phyloP scores from a whole-genome alignment of 2,113 vertebrate species.

The Indri indri region DNA sequence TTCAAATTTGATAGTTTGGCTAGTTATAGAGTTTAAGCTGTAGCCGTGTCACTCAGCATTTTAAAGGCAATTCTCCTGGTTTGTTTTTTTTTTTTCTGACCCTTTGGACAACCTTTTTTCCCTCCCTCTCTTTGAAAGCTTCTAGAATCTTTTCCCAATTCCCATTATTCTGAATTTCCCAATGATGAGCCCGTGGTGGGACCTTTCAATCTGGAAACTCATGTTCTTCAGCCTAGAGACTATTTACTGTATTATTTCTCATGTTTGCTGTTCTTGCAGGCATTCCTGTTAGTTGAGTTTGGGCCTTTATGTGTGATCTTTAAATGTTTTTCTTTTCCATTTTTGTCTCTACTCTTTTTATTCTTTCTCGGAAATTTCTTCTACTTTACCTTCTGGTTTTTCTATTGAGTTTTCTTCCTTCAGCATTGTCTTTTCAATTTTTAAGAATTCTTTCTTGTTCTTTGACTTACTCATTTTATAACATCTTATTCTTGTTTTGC shows the following conservation, averaged over 20 bases:
- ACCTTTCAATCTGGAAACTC: not conserved
- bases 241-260: not conserved
- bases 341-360: not conserved
- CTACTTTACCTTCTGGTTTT: not conserved
- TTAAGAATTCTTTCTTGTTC: not conserved
- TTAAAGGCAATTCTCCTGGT: not conserved
- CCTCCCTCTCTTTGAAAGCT: not conserved
- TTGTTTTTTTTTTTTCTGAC: not conserved
- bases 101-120: not conserved
- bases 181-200: not conserved
- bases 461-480: not conserved
- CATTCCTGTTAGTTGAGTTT: not conserved
- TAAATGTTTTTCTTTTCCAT: not conserved
- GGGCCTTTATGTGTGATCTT: not conserved
- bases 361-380: not conserved
- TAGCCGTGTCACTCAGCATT: not conserved
- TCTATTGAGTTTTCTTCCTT: not conserved
- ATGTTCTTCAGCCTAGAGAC: not conserved
- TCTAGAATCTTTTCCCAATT: not conserved
- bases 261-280: not conserved
- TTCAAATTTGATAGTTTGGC: not conserved
- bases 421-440: not conserved
- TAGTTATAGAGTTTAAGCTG: not conserved
- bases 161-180: not conserved
- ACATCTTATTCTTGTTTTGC: not conserved